Evolutionary conservation across 2,888 invertebrate species (phyloP), one percentile per base, ranked within the genome.

Genomic region (Notocelia uddmanniana): DNA sequence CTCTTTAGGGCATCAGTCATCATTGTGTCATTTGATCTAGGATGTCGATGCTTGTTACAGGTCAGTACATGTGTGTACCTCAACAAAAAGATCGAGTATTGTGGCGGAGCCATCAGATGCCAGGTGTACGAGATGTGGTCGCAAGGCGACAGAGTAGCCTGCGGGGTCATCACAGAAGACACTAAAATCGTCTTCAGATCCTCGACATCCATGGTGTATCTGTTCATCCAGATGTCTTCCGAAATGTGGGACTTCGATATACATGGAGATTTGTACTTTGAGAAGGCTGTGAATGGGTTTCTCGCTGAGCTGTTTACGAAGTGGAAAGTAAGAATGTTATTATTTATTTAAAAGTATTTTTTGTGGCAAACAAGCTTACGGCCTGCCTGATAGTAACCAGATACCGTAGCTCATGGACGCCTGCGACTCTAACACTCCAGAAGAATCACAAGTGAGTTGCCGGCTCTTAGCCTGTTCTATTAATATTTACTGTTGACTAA

Each of bases 241-340:
- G 99, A 99, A 94, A 99, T 99, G 99, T 99, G 99, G 99, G 98
- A 99, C 83, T 99, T 99, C 94, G 99, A 99, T 90, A 98, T 98
- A 75, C 98, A 99, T 85, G 99, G 99, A 0, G 99, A 99, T 92
- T 94, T 99, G 66, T 99, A 99, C 87, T 99, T 99, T 93, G 99
- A 99, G 90, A 98, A 98, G 85, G 99, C 99, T 59, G 98, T 99
- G 0, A 98, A 98, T 91, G 99, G 99, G 2, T 99, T 99, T 87
- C 94, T 99, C 26, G 96, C 98, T 0, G 99, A 99, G 86, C 95
- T 99, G 3, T 99, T 99, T 94, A 96, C 97, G 76, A 98, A 98
- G 85, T 99, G 99, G 99, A 98, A 98, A 93, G 97, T 97, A 84
- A 78, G 59, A 52, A 9, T 13, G n/a, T 13, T n/a, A 13, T 31